phyloP scores from a whole-genome alignment of 2,888 invertebrate genomes.

The Ormyrus rosae region DNA sequence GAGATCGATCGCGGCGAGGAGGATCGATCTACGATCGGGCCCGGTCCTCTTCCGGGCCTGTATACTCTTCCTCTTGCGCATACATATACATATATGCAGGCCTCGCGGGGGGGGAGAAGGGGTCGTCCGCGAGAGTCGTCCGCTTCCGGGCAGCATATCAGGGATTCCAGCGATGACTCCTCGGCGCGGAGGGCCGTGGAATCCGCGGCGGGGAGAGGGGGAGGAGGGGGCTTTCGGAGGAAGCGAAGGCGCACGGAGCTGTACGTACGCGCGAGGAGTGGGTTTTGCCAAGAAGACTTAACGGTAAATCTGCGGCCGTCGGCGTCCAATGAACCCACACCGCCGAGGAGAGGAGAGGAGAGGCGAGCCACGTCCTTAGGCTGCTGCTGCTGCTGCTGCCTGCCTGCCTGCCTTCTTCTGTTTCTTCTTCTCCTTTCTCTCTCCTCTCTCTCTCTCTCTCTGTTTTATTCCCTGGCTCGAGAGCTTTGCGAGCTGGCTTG shows the following conservation, averaged over 20 bases:
- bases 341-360: conserved; percentile 41
- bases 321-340: conserved; percentile 76
- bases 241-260: background rate
- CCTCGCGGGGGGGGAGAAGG: too few species aligned
- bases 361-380: conserved; percentile 59
- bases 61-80: too few species aligned
- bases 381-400: conserved; percentile 57
- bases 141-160: conserved; percentile 43
- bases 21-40: too few species aligned
- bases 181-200: conserved; percentile 25
- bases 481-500: conserved; percentile 1
- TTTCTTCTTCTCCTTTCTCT: background rate
- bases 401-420: background rate
- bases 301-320: conserved; percentile 76
- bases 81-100: too few species aligned
- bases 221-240: conserved; percentile 9
- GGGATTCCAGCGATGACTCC: conserved; percentile 50
- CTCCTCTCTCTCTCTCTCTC: conserved; percentile 5
- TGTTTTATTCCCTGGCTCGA: background rate
- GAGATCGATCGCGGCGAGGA: too few species aligned
- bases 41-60: too few species aligned
- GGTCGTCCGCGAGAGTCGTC: background rate
- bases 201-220: conserved; percentile 21
- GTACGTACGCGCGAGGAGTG: conserved; percentile 52
- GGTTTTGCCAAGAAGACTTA: conserved; percentile 75